These are phyloP conservation scores for Blera fallax DNA, from an alignment of 2,888 invertebrate species.

Conservation along the genomic window DNA sequence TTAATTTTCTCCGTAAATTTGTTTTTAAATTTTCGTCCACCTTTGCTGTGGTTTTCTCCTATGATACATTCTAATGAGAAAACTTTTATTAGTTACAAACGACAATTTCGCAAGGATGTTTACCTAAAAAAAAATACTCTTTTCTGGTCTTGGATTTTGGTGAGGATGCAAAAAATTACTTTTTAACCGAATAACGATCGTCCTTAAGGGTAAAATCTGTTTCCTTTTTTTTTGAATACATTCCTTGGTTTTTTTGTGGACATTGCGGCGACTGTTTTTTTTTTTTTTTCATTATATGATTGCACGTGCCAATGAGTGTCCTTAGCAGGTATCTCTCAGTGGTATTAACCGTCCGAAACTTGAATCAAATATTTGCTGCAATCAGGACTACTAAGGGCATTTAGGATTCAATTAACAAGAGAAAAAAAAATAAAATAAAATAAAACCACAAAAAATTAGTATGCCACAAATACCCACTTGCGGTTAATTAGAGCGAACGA, in stretches of 20 bases:
- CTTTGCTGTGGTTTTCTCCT: conserved; percentile 43
- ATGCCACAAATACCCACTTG: conserved; percentile 22
- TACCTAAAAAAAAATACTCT: conserved; percentile 5
- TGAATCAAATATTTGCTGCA: conserved; percentile 12
- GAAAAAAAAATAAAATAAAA: not conserved
- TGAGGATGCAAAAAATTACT: not conserved
- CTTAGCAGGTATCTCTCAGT: not conserved
- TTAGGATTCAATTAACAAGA: conserved; percentile 1
- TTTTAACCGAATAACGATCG: not conserved
- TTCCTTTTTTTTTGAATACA: not conserved
- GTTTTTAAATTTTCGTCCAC: conserved; percentile 26
- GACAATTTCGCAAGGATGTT: conserved; percentile 29
- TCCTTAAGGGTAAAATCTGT: not conserved
- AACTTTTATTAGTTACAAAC: conserved; percentile 43
- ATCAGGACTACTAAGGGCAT: not conserved
- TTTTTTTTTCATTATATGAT: not conserved
- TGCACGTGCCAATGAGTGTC: conserved; percentile 8
- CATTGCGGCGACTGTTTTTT: not conserved
- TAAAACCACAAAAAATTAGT: not conserved
- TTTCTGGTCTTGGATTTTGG: not conserved
- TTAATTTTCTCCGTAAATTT: conserved; percentile 9
- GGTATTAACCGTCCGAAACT: conserved; percentile 12
- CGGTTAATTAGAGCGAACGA: conserved; percentile 29
- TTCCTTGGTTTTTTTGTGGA: not conserved
- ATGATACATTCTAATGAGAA: conserved; percentile 55